phyloP scores from a whole-genome alignment of 1,140 invertebrate genomes.

The Aphelenchoides avenae region DNA sequence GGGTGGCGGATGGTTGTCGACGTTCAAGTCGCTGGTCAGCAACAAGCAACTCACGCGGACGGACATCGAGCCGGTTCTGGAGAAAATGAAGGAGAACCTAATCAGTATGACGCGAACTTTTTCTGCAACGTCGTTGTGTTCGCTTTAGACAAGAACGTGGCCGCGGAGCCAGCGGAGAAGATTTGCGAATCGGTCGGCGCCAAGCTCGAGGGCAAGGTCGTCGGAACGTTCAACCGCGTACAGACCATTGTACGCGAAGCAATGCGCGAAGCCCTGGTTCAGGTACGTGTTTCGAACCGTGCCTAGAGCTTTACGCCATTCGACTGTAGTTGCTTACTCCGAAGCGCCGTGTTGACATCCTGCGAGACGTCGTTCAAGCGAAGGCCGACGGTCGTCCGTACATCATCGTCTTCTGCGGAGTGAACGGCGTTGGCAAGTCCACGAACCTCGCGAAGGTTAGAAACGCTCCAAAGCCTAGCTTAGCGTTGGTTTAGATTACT shows the following conservation, averaged over 20 bases:
- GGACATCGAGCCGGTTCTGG: slow-evolving; percentile 77
- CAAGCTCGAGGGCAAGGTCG: slow-evolving; percentile 85
- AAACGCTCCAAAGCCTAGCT: neutral
- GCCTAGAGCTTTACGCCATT: neutral
- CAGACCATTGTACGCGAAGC: slow-evolving; percentile 90
- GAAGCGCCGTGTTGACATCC: slow-evolving; percentile 85
- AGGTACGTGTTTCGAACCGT: slow-evolving; percentile 22
- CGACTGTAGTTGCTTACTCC: slow-evolving; percentile 74
- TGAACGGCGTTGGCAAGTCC: slow-evolving; percentile 98
- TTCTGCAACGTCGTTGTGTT: slow-evolving; percentile 80
- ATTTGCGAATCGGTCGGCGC: slow-evolving; percentile 86
- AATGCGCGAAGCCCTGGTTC: slow-evolving; percentile 56
- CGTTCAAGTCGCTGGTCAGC: slow-evolving; percentile 53
- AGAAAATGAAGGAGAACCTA: slow-evolving; percentile 91
- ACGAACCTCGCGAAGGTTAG: slow-evolving; percentile 86
- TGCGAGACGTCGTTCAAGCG: slow-evolving; percentile 87
- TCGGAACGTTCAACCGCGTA: slow-evolving; percentile 60
- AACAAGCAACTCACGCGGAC: slow-evolving; percentile 61
- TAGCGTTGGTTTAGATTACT: slow-evolving; percentile 69
- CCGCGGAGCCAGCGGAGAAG: slow-evolving; percentile 85
- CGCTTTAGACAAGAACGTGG: slow-evolving; percentile 87
- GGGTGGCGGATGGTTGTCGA: slow-evolving; percentile 65
- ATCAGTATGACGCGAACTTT: slow-evolving; percentile 71
- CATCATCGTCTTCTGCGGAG: slow-evolving; percentile 94
- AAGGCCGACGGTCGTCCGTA: slow-evolving; percentile 76